Evolutionary conservation across 2,797 vertebrate species (phyloP).

Genomic region (Chlorospingus semifuscus): DNA sequence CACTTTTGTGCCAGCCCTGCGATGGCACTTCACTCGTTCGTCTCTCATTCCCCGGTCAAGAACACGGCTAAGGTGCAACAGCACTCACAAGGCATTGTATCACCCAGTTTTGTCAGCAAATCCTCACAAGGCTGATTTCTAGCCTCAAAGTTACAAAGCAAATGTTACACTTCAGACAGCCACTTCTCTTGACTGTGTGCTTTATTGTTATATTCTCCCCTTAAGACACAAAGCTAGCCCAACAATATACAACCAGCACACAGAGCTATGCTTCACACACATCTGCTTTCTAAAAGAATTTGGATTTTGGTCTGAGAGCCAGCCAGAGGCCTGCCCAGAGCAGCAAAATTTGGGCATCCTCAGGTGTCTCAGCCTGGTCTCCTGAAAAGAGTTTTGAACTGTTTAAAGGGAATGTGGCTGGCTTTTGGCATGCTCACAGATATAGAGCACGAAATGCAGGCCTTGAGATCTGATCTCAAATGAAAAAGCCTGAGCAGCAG

Average conservation of each 20-base stretch:
- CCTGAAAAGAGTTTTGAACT: background rate
- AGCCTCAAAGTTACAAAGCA: background rate
- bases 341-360: background rate
- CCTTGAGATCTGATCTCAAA: slow-evolving; percentile 3
- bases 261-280: rapidly evolving
- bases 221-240: background rate
- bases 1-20: background rate
- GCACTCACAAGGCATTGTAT: rapidly evolving
- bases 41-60: background rate
- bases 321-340: background rate
- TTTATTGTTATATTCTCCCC: background rate
- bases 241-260: background rate
- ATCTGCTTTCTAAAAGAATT: background rate
- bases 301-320: background rate
- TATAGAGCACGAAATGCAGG: background rate
- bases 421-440: background rate
- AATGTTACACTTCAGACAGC: background rate
- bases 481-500: background rate
- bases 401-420: background rate
- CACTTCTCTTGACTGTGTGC: background rate
- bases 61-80: rapidly evolving
- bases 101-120: background rate
- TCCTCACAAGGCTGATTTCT: background rate
- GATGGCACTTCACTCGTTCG: background rate
- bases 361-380: background rate